These are phyloP conservation scores for Ceryle rudis DNA, from an alignment of 2,797 vertebrate species.

Conservation along the genomic window DNA sequence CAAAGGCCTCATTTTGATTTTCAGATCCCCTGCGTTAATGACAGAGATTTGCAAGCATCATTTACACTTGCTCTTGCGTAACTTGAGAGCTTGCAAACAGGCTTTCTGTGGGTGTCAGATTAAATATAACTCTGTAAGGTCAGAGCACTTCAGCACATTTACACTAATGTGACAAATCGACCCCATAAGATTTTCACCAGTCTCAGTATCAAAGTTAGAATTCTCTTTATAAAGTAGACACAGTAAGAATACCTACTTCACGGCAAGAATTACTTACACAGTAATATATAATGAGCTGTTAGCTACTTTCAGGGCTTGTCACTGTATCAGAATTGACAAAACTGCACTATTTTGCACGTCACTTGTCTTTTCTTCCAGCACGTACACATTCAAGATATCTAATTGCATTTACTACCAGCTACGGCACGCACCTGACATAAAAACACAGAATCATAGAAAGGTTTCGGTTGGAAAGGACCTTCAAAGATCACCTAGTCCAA, in stretches of 20 bases:
- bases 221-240: neutral
- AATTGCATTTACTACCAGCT: neutral
- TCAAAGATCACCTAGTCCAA: neutral
- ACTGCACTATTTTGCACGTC: neutral
- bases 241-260: neutral
- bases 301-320: neutral
- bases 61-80: slow-evolving; percentile 6
- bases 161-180: neutral
- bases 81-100: slow-evolving; percentile 23
- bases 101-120: slow-evolving; percentile 45
- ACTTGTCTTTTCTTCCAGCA: neutral
- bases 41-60: neutral
- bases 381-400: neutral
- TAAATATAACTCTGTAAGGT: slow-evolving; percentile 45
- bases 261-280: no score
- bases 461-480: neutral
- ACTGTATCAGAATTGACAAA: neutral
- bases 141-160: slow-evolving; percentile 27
- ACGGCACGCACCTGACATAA: neutral
- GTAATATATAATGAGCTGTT: neutral
- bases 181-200: neutral
- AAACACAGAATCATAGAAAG: neutral
- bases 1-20: neutral
- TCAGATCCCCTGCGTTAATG: neutral
- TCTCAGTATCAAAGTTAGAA: neutral